Evolutionary conservation across 2,888 invertebrate species (phyloP), one percentile per base, ranked within the genome.

Genomic region (Xiphydria camelus): DNA sequence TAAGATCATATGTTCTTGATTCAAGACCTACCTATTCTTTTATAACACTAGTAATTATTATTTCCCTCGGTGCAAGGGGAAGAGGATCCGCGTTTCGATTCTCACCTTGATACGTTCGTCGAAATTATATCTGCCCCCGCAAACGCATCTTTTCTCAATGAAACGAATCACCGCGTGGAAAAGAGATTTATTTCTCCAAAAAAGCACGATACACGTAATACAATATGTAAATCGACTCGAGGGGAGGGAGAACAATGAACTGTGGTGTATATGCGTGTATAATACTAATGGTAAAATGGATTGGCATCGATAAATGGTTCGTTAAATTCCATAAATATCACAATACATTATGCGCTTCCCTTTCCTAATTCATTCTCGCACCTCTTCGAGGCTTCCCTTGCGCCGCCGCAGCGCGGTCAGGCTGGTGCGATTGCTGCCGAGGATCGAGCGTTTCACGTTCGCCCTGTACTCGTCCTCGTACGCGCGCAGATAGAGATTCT

Each of bases 251-350:
- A n/a, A n/a, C n/a, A n/a, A n/a, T n/a, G n/a, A n/a, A n/a, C n/a
- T n/a, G n/a, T n/a, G n/a, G n/a, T n/a, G n/a, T 53, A 37, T 48
- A 10, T 18, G 18, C 10, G 18, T 12, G 18, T 51, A 54, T 52
- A n/a, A n/a, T n/a, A n/a, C 51, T 49, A 37, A 61, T 70, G 64
- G 6, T 70, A 73, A 68, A 68, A 60, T 69, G 63, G 67, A 68
- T 69, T 73, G 71, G 72, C 68, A 69, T 66, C 66, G 59, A 60
- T 72, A 67, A 67, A 69, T 67, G 63, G 66, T 61, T 58, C 66
- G 63, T 61, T 70, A 66, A 70, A 67, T 59, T 66, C 65, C 64
- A 22, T 40, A 40, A 66, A 68, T 73, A 73, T 71, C 72, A 72
- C 72, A 73, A 73, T 69, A 68, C 59, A 57, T 59, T 53, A 41